Conservation (phyloP, 2,797 vertebrate species). For the Coluber constrictor region DNA sequence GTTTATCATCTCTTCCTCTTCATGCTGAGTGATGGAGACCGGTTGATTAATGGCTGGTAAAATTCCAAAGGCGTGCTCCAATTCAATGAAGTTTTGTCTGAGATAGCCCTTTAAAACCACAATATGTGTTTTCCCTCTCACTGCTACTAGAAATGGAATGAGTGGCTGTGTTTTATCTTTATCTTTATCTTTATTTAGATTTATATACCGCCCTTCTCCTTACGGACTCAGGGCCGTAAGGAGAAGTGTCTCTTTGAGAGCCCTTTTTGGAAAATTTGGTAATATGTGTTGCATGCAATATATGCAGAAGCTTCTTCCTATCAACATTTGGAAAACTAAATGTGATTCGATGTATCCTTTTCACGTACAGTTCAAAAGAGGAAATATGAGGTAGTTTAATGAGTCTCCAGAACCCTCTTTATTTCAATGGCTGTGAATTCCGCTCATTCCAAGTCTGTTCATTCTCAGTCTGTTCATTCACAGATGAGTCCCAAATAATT, state of each 20-base stretch:
- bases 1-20: neutral
- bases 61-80: neutral
- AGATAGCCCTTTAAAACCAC: neutral
- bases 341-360: neutral
- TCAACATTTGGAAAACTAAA: neutral
- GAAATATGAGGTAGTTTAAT: neutral
- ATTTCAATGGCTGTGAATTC: too few relatives aligned
- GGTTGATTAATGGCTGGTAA: neutral
- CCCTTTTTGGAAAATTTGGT: neutral
- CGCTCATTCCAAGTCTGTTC: too few relatives aligned
- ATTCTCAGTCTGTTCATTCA: too few relatives aligned
- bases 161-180: neutral
- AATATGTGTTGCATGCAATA: neutral
- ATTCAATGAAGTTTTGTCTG: neutral
- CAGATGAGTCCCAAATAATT: too few relatives aligned
- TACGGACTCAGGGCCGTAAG: too few relatives aligned
- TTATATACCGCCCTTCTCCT: too few relatives aligned
- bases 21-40: neutral
- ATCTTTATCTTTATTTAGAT: too few relatives aligned
- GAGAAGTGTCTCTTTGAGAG: neutral
- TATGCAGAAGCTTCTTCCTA: neutral
- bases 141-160: neutral
- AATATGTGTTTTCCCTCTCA: neutral
- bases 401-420: too few relatives aligned
- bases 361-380: neutral